These are phyloP conservation scores for Actenoides hombroni DNA, from an alignment of 2,113 vertebrate genomes.

Conservation along the genomic window DNA sequence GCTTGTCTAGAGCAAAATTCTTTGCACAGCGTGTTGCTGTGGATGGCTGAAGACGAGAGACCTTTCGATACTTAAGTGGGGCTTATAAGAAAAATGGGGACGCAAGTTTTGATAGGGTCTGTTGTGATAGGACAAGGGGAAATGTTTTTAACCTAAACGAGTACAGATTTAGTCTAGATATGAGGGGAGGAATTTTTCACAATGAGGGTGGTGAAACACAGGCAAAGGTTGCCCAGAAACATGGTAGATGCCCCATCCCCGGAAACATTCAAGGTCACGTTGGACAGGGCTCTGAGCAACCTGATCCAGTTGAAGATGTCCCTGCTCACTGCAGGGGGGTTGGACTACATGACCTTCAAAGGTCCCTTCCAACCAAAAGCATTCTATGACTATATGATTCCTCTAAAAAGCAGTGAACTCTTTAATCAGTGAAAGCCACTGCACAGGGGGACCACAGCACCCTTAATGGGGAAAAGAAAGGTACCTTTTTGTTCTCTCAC, in stretches of 20 bases:
- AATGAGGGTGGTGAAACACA: not conserved
- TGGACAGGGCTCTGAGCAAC: not conserved
- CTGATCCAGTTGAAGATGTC: not conserved
- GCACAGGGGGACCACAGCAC: not conserved
- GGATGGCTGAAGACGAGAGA: not conserved
- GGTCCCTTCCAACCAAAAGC: not conserved
- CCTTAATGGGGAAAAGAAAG: not conserved
- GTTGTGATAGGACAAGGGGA: not conserved
- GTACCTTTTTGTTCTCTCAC: not conserved
- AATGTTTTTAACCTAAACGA: not conserved
- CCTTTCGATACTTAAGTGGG: not conserved
- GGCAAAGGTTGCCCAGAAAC: not conserved
- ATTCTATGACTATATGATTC: not conserved
- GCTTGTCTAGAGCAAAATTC: not conserved
- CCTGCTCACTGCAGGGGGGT: not conserved
- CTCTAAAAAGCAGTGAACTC: not conserved
- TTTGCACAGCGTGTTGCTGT: not conserved
- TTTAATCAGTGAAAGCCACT: not conserved
- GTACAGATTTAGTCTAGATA: not conserved
- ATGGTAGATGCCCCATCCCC: not conserved
- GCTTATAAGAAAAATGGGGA: not conserved
- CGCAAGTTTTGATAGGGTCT: not conserved
- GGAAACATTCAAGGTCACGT: not conserved
- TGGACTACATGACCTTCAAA: not conserved
- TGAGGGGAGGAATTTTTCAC: not conserved